Evolutionary conservation across 2,888 invertebrate species (phyloP), one percentile per base, ranked within the genome.

Genomic region (Belgica antarctica): DNA sequence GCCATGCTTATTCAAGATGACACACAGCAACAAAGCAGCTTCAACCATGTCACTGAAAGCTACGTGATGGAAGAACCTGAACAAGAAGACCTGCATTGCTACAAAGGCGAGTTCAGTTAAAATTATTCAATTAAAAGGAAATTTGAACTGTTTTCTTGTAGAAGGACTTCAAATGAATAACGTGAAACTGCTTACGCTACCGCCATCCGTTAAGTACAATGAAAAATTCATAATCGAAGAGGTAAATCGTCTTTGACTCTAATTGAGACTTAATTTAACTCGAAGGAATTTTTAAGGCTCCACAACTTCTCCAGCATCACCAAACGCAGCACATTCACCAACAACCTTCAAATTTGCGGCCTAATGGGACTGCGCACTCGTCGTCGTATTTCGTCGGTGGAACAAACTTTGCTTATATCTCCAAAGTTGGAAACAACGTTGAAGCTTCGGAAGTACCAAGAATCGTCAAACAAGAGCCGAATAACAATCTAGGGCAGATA

Each of bases 141-240:
- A 46, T 12, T 46, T 46, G 46, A 46, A 7, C 12, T 46, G 3
- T 46, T 46, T 28, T 62, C 12, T n/a, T 3, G 1, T n/a, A 41
- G 63, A 63, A 22, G 68, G 57, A 22, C 52, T 68, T 34, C 68
- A 31, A 3, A 22, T 65, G 22, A 68, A 34, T 15, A 70, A 70
- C 27, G 70, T 70, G 0, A 70, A 70, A 28, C 41, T 70, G 15
- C 12, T 70, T 0, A 46, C 61, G 10, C 61, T 61, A 15, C 70
- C 70, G 12, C 41, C 61, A 1, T 19, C 36, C 59, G 59, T 70
- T 1, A 59, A 70, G 8, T 61, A 70, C 17, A 70, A 70, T 27
- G 68, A 69, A 7, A 69, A 69, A n/a, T 69, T 57, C 22, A 70
- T 70, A 2, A 70, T 70, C 15, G 70, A 70, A 61, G 70, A 70